Conservation (phyloP, 2,113 vertebrate genomes). For the Dromaius novaehollandiae region DNA sequence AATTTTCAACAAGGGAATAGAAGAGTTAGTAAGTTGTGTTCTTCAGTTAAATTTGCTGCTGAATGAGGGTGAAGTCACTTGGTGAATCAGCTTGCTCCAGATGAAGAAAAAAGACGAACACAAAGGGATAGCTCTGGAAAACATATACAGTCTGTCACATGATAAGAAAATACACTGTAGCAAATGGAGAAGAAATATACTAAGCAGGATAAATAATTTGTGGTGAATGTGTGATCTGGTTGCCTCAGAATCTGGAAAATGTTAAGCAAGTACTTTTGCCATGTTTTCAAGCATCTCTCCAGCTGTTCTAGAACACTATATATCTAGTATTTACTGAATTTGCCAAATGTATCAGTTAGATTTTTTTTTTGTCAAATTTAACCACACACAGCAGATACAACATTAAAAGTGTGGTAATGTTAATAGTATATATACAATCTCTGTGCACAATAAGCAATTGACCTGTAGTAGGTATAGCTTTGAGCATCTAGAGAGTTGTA, state of each 20-base stretch:
- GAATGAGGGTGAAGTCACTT: neutral
- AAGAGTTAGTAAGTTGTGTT: neutral
- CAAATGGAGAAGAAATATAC: neutral
- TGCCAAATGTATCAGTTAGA: neutral
- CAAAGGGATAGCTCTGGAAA: neutral
- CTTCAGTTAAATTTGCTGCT: neutral
- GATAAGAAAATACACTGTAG: neutral
- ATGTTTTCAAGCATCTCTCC: neutral
- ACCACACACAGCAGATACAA: neutral
- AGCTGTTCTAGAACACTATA: neutral
- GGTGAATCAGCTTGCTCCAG: neutral
- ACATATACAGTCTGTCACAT: neutral
- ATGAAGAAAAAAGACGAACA: neutral
- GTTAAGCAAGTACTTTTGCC: neutral
- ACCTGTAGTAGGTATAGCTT: neutral
- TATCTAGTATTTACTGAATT: neutral
- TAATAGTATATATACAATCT: neutral
- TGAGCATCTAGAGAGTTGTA: neutral
- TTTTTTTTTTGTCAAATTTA: neutral
- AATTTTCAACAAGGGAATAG: neutral
- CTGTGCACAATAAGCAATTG: neutral
- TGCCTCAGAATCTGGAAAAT: neutral
- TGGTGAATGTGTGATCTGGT: neutral
- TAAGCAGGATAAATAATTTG: neutral
- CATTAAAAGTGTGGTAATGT: neutral